Conservation (phyloP, 1,140 invertebrate genomes). For the Teleopsis dalmanni region DNA sequence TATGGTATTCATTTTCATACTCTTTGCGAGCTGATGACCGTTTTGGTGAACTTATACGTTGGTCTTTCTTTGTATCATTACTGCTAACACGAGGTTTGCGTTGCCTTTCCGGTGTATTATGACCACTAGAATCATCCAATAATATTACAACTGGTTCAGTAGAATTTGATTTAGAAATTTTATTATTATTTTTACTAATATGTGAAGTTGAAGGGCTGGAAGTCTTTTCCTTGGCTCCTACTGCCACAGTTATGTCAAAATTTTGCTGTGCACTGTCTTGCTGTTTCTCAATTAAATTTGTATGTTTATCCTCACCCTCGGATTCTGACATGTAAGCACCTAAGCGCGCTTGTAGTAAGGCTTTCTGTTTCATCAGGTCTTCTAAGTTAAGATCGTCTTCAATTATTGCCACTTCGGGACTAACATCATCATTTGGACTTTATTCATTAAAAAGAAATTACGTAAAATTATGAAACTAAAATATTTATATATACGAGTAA, state of each 20-base stretch:
- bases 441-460: neutral
- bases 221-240: slow-evolving; percentile 12
- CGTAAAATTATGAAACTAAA: neutral
- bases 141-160: slow-evolving; percentile 45
- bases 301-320: slow-evolving; percentile 30
- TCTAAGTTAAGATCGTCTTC: slow-evolving; percentile 82
- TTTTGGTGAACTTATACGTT: slow-evolving; percentile 8
- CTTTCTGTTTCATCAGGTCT: slow-evolving; percentile 82
- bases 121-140: slow-evolving; percentile 46
- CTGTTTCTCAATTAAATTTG: slow-evolving; percentile 13
- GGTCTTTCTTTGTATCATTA: neutral
- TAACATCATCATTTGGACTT: slow-evolving; percentile 59
- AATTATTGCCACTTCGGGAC: slow-evolving; percentile 66
- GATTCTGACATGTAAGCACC: slow-evolving; percentile 52
- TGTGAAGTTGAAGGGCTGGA: slow-evolving; percentile 28
- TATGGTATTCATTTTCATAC: neutral
- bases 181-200: slow-evolving; percentile 42
- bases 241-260: too few relatives aligned
- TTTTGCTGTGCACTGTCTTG: neutral
- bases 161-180: slow-evolving; percentile 34
- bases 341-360: slow-evolving; percentile 56
- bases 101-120: slow-evolving; percentile 30
- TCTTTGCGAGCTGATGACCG: neutral
- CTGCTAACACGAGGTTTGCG: slow-evolving; percentile 11
- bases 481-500: neutral